A percentile compares a stretch with the other conserved stretches of the same genome.
Evolutionary conservation across 2,113 vertebrate genomes (phyloP).

Genomic region (Strix aluco): DNA sequence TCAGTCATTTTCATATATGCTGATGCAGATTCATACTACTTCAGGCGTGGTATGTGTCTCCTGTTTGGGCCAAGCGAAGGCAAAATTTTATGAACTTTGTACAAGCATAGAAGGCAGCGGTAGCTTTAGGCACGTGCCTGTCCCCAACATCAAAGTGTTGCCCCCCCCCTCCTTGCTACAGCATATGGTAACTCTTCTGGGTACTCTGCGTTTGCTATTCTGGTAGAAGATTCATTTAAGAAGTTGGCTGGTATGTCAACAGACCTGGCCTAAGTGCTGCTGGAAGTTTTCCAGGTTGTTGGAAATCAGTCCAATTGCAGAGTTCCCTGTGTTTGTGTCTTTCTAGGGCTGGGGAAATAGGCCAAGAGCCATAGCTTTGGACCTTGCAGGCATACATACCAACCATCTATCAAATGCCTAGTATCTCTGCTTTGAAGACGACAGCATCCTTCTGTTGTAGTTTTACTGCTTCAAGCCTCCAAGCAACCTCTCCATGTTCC

Average conservation of each 20-base stretch:
- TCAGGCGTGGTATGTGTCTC: rapidly evolving
- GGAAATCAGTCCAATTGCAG: rapidly evolving
- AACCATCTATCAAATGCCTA: background rate
- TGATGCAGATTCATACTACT: rapidly evolving
- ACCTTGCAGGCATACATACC: background rate
- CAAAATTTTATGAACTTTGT: rapidly evolving
- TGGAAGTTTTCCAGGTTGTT: background rate
- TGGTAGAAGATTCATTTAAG: background rate
- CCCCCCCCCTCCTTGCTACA: background rate
- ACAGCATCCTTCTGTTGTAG: background rate
- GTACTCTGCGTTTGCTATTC: background rate
- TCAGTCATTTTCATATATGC: background rate
- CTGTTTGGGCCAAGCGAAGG: background rate
- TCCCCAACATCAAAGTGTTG: background rate
- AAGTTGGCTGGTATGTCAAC: rapidly evolving
- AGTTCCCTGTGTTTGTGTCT: background rate
- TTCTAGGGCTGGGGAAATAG: background rate
- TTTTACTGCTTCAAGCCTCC: background rate
- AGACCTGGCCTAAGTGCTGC: background rate
- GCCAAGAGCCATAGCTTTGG: background rate
- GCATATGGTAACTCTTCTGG: background rate
- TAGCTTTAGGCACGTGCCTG: background rate
- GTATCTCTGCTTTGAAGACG: background rate
- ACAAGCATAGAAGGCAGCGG: background rate
- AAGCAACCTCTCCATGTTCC: background rate